Evolutionary conservation across 2,113 vertebrate species (phyloP).

Genomic region (Sminthopsis crassicaudata): DNA sequence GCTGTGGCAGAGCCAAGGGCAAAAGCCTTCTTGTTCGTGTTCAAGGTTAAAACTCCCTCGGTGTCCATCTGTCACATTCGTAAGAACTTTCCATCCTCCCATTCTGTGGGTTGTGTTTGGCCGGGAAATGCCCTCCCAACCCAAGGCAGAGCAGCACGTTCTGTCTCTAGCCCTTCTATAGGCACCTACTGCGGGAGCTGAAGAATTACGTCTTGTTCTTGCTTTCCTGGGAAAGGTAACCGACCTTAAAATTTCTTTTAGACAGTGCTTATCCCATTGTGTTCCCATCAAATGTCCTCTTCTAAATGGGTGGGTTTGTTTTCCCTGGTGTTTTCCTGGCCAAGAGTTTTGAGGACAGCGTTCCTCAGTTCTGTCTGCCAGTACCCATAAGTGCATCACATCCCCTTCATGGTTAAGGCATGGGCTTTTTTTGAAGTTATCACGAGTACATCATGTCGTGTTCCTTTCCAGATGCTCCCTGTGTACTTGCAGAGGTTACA

Average conservation of each 20-base stretch:
- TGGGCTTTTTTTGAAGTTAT: slow-evolving; percentile 24
- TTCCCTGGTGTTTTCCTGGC: slow-evolving; percentile 52
- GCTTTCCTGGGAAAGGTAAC: slow-evolving; percentile 36
- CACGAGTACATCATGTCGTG: not conserved
- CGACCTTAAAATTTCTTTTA: slow-evolving; percentile 55
- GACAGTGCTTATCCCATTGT: slow-evolving; percentile 52
- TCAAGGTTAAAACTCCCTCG: slow-evolving; percentile 5
- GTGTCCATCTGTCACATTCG: slow-evolving; percentile 34
- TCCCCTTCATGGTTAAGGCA: not conserved
- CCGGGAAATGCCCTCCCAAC: slow-evolving; percentile 33
- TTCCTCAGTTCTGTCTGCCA: slow-evolving; percentile 14
- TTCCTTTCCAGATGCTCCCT: slow-evolving; percentile 25
- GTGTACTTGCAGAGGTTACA: slow-evolving; percentile 22
- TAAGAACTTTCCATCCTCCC: slow-evolving; percentile 17
- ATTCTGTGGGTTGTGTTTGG: slow-evolving; percentile 27
- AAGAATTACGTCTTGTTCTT: slow-evolving; percentile 60
- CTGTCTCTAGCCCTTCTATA: slow-evolving; percentile 15
- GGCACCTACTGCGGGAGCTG: not conserved
- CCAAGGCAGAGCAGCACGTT: slow-evolving; percentile 16
- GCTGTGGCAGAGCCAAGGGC: not conserved
- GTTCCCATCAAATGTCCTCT: slow-evolving; percentile 53
- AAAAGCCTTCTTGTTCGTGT: slow-evolving; percentile 3
- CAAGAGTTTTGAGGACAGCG: slow-evolving; percentile 22
- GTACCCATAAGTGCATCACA: not conserved
- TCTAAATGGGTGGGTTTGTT: slow-evolving; percentile 52